These are phyloP conservation scores for Clavelina lepadiformis DNA, from an alignment of 23 tunicate species.

Conservation along the genomic window DNA sequence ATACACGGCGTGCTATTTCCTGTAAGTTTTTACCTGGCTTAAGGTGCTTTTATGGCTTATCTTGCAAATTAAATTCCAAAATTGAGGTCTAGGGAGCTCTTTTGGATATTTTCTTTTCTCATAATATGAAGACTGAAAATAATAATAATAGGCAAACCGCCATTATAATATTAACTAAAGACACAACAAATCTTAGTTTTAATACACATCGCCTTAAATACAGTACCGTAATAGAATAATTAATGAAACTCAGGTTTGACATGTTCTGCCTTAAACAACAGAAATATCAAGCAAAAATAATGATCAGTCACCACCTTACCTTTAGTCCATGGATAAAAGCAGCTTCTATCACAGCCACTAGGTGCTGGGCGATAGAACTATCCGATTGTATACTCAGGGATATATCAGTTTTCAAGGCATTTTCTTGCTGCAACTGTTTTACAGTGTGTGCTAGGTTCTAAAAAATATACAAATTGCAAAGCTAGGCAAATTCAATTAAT, in stretches of 20 bases:
- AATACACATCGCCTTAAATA: too few species aligned
- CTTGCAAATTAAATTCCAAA: slow-evolving; percentile 73
- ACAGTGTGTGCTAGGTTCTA: slow-evolving; percentile 39
- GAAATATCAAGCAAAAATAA: too few species aligned
- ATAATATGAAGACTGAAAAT: slow-evolving; percentile 33
- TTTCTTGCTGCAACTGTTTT: slow-evolving; percentile 54
- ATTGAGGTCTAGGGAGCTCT: slow-evolving; percentile 70
- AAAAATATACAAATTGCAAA: too few species aligned
- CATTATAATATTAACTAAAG: too few species aligned
- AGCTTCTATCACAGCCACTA: slow-evolving; percentile 51
- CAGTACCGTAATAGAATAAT: too few species aligned
- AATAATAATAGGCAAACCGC: too few species aligned
- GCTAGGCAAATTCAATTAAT: too few species aligned
- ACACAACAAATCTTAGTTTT: too few species aligned
- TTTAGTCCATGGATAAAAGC: slow-evolving; percentile 78
- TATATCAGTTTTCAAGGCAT: slow-evolving; percentile 11
- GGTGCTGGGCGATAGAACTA: slow-evolving; percentile 29
- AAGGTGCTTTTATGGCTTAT: slow-evolving; percentile 71
- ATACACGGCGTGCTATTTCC: background rate
- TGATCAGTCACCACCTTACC: slow-evolving; percentile 24
- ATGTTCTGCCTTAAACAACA: too few species aligned
- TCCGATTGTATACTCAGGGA: slow-evolving; percentile 25
- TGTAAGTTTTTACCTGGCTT: slow-evolving; percentile 30
- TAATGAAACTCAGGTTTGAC: too few species aligned
- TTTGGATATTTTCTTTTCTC: slow-evolving; percentile 42